phyloP scores from a whole-genome alignment of 1,140 invertebrate species.

The Wiebesia pumilae region DNA sequence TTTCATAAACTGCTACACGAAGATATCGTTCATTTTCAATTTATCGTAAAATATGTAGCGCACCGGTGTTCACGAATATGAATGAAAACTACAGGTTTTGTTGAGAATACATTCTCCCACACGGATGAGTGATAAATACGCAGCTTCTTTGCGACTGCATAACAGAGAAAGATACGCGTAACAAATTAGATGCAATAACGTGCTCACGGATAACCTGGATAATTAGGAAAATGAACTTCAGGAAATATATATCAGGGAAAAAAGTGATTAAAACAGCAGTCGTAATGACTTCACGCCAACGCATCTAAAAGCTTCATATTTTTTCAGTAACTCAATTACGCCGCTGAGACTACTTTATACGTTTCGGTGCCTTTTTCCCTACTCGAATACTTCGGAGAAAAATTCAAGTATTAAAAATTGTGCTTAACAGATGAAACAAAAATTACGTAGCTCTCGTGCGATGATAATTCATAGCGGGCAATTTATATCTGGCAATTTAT shows the following conservation, averaged over 20 bases:
- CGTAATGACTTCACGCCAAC: conserved; percentile 16
- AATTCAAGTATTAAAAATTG: conserved; percentile 17
- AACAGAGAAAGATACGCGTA: neutral
- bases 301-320: conserved; percentile 19
- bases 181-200: conserved; percentile 1
- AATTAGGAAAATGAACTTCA: conserved; percentile 1
- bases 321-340: conserved; percentile 7
- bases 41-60: neutral
- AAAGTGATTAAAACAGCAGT: conserved; percentile 13
- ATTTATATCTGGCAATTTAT: neutral
- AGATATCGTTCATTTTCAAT: conserved; percentile 3
- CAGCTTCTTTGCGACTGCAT: too few relatives aligned
- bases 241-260: neutral
- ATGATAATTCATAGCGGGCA: neutral
- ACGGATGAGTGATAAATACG: neutral
- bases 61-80: neutral
- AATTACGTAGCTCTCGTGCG: neutral
- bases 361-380: neutral
- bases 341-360: conserved; percentile 12
- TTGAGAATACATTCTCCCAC: neutral
- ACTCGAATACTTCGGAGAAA: neutral
- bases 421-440: neutral
- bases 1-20: neutral
- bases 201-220: neutral
- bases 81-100: neutral